Evolutionary conservation across 64 coral and sea anemone genomes (phyloP).

Genomic region (Platygyra sinensis): DNA sequence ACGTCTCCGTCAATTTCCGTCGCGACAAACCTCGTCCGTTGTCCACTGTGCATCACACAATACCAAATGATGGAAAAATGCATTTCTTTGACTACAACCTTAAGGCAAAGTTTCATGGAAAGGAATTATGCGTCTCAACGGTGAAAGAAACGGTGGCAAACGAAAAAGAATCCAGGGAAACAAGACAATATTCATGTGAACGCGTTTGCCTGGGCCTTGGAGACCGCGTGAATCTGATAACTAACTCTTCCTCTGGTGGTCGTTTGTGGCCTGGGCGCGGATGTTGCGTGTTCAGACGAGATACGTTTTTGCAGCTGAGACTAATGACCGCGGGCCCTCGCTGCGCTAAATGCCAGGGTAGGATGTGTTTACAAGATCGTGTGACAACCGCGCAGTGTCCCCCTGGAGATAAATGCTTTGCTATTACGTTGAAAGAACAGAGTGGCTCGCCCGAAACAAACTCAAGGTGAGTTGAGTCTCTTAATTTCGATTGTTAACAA

Average conservation of each 20-base stretch:
- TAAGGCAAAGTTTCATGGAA: slow-evolving; percentile 37
- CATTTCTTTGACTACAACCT: slow-evolving; percentile 8
- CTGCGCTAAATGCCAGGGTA: slow-evolving; percentile 33
- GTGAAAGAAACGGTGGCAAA: slow-evolving; percentile 37
- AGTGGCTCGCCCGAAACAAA: not conserved
- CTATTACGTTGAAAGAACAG: slow-evolving; percentile 4
- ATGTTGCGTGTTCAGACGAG: slow-evolving; percentile 45
- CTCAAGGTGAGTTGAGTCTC: slow-evolving; percentile 3
- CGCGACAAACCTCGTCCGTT: not conserved
- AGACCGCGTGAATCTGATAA: not conserved
- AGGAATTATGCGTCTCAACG: slow-evolving; percentile 44
- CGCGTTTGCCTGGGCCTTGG: slow-evolving; percentile 28
- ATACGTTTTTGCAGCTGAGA: slow-evolving; percentile 26
- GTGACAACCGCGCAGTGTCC: slow-evolving; percentile 18
- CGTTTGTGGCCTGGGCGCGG: not conserved
- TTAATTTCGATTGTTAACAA: too few relatives aligned
- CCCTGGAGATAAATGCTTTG: slow-evolving; percentile 45
- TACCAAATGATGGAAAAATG: slow-evolving; percentile 29
- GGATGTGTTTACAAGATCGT: not conserved
- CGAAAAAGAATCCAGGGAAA: slow-evolving; percentile 33
- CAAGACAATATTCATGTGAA: slow-evolving; percentile 13
- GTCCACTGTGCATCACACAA: slow-evolving; percentile 12
- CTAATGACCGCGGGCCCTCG: slow-evolving; percentile 14
- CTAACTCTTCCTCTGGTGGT: slow-evolving; percentile 49
- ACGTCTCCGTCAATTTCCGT: slow-evolving; percentile 4